Evolutionary conservation across 2,888 invertebrate species (phyloP).

Genomic region (Limnephilus marmoratus): DNA sequence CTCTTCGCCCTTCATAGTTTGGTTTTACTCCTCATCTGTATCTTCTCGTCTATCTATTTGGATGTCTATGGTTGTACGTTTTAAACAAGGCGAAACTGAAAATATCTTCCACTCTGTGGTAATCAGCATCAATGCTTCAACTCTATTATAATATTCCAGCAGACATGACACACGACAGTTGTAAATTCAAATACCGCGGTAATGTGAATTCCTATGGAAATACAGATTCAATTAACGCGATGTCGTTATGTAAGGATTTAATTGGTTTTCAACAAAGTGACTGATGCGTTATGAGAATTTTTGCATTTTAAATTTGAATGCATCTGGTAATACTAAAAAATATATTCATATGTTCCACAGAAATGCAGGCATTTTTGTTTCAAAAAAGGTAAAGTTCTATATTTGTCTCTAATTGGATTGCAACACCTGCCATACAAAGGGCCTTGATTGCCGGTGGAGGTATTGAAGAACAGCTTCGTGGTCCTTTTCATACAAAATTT

Average conservation of each 20-base stretch:
- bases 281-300: not conserved
- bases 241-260: not conserved
- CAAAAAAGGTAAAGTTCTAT: too few species aligned
- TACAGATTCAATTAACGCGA: not conserved
- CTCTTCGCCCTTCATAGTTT: too few species aligned
- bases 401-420: too few species aligned
- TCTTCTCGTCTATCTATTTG: too few species aligned
- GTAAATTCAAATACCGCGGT: not conserved
- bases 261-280: not conserved
- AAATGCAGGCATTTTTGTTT: too few species aligned
- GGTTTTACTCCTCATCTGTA: too few species aligned
- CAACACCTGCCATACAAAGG: too few species aligned
- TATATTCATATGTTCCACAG: not conserved
- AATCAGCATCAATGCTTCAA: not conserved
- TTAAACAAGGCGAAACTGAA: not conserved
- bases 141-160: not conserved
- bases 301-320: not conserved
- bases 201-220: not conserved
- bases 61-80: not conserved
- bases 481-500: too few species aligned
- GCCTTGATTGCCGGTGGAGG: too few species aligned
- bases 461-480: too few species aligned
- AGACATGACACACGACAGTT: not conserved
- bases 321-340: not conserved
- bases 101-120: not conserved